Evolutionary conservation across 1,140 invertebrate genomes (phyloP), one percentile per base, ranked within the genome.

Genomic region (Lasaia peninsularis): DNA sequence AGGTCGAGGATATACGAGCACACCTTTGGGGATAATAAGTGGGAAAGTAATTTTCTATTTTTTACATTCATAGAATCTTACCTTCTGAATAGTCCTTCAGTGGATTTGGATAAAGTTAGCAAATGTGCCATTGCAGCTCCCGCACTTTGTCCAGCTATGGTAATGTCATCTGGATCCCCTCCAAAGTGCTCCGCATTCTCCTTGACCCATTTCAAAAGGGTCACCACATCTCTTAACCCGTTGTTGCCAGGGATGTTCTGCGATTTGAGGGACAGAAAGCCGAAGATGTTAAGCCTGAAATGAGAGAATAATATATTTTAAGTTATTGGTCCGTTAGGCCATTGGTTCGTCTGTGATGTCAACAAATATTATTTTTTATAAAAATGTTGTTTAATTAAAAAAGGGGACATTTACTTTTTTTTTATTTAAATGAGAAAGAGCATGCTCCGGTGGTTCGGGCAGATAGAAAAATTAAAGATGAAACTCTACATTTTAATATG

Each of bases 201-300:
- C 16, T 11, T 18, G 10, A 48, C 40, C 40, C 40, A 48, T 11
- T 48, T 48, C 16, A 48, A 20, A 2, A 48, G 18, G 16, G 40
- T 48, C 9, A 48, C 3, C 9, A 18, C 18, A 10, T 48, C 40
- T 11, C 40, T 16, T 16, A 48, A 9, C 3, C 18, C 40, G 18
- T 48, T 48, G 18, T 48, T 48, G 18, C 40, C 40, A n/a, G 40
- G 40, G 18, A 48, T 21, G 14, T 10, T 20, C 1, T 16, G 9
- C 10, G 40, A 48, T 21, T 48, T 21, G 9, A 48, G 40, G 10
- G 18, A 48, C 18, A 48, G 18, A 16, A 20, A 48, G 20, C 40
- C 40, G 20, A 48, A 48, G 2, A 48, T 48, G 9, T 48, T 48
- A 8, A 48, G 40, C 40, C 40, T 48, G 40, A 2, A 21, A 48